A percentile compares a stretch with the other conserved stretches of the same genome.
phyloP scores from a whole-genome alignment of 2,888 invertebrate species.

The Lingula anatina region DNA sequence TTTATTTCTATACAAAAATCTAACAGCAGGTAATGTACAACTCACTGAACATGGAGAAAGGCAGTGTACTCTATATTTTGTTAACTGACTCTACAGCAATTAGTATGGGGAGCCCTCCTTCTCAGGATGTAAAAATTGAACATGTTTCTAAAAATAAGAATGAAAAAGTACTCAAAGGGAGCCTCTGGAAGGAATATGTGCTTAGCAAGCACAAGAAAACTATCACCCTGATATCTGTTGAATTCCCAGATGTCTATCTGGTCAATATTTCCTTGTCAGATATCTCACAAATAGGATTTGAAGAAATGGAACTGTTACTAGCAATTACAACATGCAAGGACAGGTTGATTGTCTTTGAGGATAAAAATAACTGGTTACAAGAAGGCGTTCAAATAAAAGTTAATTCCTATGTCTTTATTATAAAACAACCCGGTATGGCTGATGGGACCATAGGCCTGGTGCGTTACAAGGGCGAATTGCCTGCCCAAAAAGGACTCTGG shows the following conservation, averaged over 20 bases:
- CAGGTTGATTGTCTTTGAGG: conserved; percentile 24
- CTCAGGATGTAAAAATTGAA: too few species aligned
- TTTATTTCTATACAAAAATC: too few species aligned
- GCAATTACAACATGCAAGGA: conserved; percentile 36
- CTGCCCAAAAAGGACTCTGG: conserved; percentile 22
- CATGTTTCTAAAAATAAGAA: too few species aligned
- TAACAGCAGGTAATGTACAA: too few species aligned
- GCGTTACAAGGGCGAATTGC: conserved; percentile 22
- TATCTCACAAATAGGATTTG: not conserved
- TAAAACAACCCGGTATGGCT: conserved; percentile 19
- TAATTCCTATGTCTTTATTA: conserved; percentile 28
- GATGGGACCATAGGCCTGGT: conserved; percentile 24
- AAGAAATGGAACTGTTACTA: conserved; percentile 15
- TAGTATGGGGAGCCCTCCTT: too few species aligned
- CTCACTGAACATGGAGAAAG: too few species aligned
- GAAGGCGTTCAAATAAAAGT: conserved; percentile 24
- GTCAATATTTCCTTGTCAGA: not conserved
- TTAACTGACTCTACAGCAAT: too few species aligned
- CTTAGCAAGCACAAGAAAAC: not conserved
- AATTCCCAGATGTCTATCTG: not conserved
- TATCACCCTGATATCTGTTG: not conserved
- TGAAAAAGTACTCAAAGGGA: not conserved
- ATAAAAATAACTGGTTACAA: conserved; percentile 27
- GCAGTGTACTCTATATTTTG: too few species aligned
- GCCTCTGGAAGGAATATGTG: too few species aligned